Percentiles rank a stretch among this genome's conserved stretches.
Evolutionary conservation across 2,888 invertebrate genomes (phyloP).

Genomic region (Xestoiulus laeticollis): DNA sequence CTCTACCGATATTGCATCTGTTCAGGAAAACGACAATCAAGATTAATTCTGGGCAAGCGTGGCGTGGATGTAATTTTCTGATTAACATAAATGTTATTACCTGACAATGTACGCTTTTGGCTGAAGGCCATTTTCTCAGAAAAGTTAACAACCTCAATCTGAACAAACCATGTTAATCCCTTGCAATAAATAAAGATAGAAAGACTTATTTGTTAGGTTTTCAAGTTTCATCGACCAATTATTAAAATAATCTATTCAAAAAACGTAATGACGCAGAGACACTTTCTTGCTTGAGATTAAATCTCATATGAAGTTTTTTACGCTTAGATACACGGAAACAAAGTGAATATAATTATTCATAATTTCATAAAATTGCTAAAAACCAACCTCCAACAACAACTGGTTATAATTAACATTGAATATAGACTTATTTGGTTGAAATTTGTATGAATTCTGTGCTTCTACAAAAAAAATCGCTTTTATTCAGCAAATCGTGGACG

Average conservation of each 20-base stretch:
- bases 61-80: background rate
- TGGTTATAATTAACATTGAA: too few species aligned
- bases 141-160: background rate
- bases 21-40: background rate
- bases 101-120: background rate
- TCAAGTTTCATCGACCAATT: background rate
- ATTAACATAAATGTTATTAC: background rate
- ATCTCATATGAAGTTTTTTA: too few species aligned
- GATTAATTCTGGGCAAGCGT: background rate
- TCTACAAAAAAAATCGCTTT: too few species aligned
- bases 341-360: too few species aligned
- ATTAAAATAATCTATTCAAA: background rate
- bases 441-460: too few species aligned
- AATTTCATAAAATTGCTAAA: too few species aligned
- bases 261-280: too few species aligned
- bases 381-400: too few species aligned
- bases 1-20: background rate
- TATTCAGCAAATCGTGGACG: too few species aligned
- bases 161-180: background rate
- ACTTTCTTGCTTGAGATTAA: too few species aligned
- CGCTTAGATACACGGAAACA: too few species aligned
- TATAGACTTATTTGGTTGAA: too few species aligned
- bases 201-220: background rate
- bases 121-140: background rate
- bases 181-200: background rate